phyloP scores from a whole-genome alignment of 2,797 vertebrate species.

The Typhlichthys eigenmanni region DNA sequence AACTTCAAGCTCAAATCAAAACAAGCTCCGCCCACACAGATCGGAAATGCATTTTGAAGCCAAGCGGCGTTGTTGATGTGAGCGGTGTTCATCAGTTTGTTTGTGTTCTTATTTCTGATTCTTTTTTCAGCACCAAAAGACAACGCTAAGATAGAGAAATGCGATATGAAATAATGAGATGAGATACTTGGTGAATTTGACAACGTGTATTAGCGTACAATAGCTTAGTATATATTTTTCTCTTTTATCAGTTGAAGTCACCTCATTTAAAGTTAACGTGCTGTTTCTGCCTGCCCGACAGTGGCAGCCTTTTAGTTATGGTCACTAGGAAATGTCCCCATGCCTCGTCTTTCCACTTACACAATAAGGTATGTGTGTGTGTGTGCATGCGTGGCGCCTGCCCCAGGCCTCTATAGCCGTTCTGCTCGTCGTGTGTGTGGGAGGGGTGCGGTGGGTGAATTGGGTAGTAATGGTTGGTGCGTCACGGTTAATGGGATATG shows the following conservation, averaged over 20 bases:
- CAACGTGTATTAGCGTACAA: no score
- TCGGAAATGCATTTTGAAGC: no score
- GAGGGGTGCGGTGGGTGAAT: conserved; percentile 4
- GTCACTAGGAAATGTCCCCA: conserved; percentile 33
- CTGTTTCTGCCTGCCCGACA: conserved; percentile 6
- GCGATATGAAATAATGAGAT: no score
- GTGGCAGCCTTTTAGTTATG: conserved; percentile 25
- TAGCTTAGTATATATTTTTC: no score
- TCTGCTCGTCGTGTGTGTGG: conserved; percentile 5
- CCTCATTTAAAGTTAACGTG: conserved; percentile 11
- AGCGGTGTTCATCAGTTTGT: no score
- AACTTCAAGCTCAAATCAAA: no score
- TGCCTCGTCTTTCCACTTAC: conserved; percentile 13
- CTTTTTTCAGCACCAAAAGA: no score
- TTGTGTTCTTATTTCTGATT: no score
- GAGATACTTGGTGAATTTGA: no score
- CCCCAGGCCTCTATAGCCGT: neutral
- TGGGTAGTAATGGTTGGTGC: neutral
- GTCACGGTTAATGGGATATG: neutral
- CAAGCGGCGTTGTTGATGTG: no score
- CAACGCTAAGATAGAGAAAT: no score
- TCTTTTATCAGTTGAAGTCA: conserved; percentile 18
- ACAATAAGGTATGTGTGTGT: conserved; percentile 34
- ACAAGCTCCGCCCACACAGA: no score
- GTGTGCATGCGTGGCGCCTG: conserved; percentile 18